Evolutionary conservation across 1,140 invertebrate genomes (phyloP).

Genomic region (Anadara kagoshimensis): DNA sequence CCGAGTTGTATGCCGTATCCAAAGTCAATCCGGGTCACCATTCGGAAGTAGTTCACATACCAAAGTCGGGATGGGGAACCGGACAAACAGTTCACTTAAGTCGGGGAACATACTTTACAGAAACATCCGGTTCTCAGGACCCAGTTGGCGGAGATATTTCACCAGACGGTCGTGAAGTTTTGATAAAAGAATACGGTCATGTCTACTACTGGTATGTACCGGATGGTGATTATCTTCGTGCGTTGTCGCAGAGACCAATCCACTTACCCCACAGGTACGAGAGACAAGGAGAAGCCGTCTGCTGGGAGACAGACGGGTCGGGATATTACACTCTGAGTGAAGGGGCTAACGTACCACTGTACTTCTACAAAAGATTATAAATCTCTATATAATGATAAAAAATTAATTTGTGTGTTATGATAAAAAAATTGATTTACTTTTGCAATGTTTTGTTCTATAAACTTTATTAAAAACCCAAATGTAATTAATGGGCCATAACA

Average conservation of each 20-base stretch:
- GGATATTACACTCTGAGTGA: conserved; percentile 54
- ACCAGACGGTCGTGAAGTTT: conserved; percentile 47
- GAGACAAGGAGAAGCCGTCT: conserved; percentile 40
- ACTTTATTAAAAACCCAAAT: no score
- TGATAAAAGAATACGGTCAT: conserved; percentile 48
- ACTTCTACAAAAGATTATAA: conserved; percentile 23
- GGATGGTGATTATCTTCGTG: conserved; percentile 37
- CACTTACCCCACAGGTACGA: conserved; percentile 40
- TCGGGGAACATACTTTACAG: conserved; percentile 26
- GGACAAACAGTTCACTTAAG: conserved; percentile 26
- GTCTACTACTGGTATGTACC: conserved; percentile 47
- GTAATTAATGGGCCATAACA: no score
- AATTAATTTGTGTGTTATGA: no score
- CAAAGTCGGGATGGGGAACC: conserved; percentile 46
- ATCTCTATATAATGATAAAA: no score
- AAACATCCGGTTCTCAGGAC: conserved; percentile 36
- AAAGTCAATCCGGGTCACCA: conserved; percentile 39
- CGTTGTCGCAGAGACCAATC: conserved; percentile 24
- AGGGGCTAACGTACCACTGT: conserved; percentile 31
- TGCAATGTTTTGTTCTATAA: no score
- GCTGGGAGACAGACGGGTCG: conserved; percentile 37
- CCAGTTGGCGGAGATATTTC: conserved; percentile 61
- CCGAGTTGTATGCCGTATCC: conserved; percentile 54
- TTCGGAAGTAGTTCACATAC: conserved; percentile 47
- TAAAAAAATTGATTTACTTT: no score